phyloP scores from a whole-genome alignment of 2,113 vertebrate genomes.

The Dolichotis patagonum region DNA sequence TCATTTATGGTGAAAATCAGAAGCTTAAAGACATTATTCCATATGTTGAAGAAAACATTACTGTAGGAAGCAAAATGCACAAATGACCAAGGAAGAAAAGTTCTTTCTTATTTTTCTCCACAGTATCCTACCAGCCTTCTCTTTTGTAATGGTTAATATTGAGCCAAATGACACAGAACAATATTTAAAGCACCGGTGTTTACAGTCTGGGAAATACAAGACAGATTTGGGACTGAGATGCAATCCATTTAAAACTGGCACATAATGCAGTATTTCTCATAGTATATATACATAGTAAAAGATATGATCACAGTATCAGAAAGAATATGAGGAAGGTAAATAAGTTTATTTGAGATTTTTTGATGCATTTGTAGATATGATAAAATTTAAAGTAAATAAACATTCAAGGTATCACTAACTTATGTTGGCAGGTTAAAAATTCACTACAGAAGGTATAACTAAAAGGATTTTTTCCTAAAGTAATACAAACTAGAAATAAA shows the following conservation, averaged over 20 bases:
- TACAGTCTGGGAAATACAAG: background rate
- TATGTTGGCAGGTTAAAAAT: background rate
- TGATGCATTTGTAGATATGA: background rate
- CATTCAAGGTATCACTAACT: background rate
- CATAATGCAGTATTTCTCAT: background rate
- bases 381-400: slow-evolving; percentile 38
- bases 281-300: background rate
- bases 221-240: background rate
- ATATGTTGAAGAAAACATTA: background rate
- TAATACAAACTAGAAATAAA: background rate
- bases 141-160: background rate
- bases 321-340: background rate
- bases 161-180: background rate
- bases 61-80: background rate
- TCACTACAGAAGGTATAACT: background rate
- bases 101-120: background rate
- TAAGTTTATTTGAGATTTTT: background rate
- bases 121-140: background rate
- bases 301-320: background rate
- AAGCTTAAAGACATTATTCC: background rate
- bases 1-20: background rate
- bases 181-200: background rate
- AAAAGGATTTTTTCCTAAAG: background rate
- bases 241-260: background rate
- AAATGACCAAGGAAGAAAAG: background rate